Percentiles rank a stretch among this genome's conserved stretches.
Conservation (phyloP, 2,797 vertebrate genomes). For the Tauraco hartlaubi region DNA sequence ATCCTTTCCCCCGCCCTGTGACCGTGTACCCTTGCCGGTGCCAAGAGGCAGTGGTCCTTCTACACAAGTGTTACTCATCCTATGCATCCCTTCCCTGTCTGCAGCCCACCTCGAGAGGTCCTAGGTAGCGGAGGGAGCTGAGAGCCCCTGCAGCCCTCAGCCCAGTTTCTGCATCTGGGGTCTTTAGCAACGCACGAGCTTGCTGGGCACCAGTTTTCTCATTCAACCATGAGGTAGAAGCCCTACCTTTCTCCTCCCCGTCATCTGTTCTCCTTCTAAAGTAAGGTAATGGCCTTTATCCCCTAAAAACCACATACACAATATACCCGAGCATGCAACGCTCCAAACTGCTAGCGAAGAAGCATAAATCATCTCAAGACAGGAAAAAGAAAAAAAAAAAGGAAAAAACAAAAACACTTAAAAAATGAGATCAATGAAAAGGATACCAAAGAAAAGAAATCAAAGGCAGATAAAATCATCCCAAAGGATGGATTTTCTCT, state of each 20-base stretch:
- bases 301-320: neutral
- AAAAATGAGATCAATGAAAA: neutral
- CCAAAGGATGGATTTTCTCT: neutral
- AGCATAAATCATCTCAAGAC: neutral
- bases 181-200: neutral
- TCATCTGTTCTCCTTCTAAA: neutral
- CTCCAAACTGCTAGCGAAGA: neutral
- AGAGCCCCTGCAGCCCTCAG: neutral
- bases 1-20: neutral
- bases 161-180: fast-evolving
- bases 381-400: neutral
- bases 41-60: neutral
- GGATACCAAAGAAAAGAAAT: neutral
- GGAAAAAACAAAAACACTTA: too few relatives aligned
- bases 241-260: neutral
- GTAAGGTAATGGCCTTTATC: neutral
- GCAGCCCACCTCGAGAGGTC: neutral
- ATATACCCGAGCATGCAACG: neutral
- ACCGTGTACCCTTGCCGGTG: neutral
- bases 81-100: too few relatives aligned
- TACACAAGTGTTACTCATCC: fast-evolving
- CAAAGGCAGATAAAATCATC: neutral
- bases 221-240: neutral
- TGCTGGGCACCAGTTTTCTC: neutral
- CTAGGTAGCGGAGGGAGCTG: neutral